These are phyloP conservation scores for Acheta domesticus DNA, from an alignment of 2,888 invertebrate species.

Conservation along the genomic window DNA sequence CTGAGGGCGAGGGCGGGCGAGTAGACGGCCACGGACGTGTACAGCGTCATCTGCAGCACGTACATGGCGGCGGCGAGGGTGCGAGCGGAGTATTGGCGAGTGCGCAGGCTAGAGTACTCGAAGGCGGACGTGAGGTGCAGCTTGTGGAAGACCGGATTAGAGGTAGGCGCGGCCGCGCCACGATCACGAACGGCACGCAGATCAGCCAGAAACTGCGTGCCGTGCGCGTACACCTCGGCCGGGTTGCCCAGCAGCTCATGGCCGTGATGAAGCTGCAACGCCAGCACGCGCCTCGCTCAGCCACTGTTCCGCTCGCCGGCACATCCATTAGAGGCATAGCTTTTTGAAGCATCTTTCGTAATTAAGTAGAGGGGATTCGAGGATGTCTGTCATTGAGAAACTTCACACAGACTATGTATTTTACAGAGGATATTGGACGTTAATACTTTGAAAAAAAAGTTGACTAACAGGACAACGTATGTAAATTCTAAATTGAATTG, in stretches of 20 bases:
- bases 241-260: slow-evolving; percentile 85
- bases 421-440: too few relatives aligned
- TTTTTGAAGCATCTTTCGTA: too few relatives aligned
- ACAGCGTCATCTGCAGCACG: slow-evolving; percentile 73
- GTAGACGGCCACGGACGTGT: slow-evolving; percentile 81
- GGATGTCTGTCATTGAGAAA: too few relatives aligned
- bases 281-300: too few relatives aligned
- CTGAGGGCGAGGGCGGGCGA: slow-evolving; percentile 82
- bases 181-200: slow-evolving; percentile 72
- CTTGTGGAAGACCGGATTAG: slow-evolving; percentile 81
- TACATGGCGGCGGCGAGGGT: slow-evolving; percentile 63
- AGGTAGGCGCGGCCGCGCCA: slow-evolving; percentile 74
- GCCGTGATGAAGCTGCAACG: slow-evolving; percentile 82
- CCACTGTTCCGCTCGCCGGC: too few relatives aligned
- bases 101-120: slow-evolving; percentile 63
- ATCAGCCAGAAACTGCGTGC: slow-evolving; percentile 85
- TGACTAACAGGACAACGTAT: too few relatives aligned
- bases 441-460: too few relatives aligned
- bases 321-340: too few relatives aligned
- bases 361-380: too few relatives aligned
- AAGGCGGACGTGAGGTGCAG: slow-evolving; percentile 68
- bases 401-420: too few relatives aligned
- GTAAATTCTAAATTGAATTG: too few relatives aligned
- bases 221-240: slow-evolving; percentile 85
- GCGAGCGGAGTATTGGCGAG: slow-evolving; percentile 60